phyloP scores from a whole-genome alignment of 2,113 vertebrate genomes.

The Mobula hypostoma region DNA sequence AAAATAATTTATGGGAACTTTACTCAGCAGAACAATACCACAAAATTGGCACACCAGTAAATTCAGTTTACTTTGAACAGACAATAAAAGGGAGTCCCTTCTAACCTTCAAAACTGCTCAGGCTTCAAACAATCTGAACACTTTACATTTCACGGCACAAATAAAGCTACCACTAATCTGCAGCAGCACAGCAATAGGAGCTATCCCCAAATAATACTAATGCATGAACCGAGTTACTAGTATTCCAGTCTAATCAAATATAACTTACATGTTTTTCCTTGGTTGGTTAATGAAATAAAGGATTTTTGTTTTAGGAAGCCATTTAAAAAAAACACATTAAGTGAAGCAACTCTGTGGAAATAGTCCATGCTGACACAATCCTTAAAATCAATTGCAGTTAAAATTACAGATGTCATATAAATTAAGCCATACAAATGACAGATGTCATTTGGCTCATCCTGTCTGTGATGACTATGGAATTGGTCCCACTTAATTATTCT shows the following conservation, averaged over 20 bases:
- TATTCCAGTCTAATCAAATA: background rate
- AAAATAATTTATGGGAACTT: background rate
- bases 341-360: background rate
- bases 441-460: background rate
- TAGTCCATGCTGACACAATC: background rate
- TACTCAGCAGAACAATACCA: background rate
- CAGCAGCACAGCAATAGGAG: background rate
- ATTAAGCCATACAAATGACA: background rate
- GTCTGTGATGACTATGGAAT: background rate
- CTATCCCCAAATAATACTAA: background rate
- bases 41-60: background rate
- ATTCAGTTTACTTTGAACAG: background rate
- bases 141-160: background rate
- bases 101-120: background rate
- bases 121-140: background rate
- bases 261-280: background rate
- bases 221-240: background rate
- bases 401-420: background rate
- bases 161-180: background rate
- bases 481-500: background rate
- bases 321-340: background rate
- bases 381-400: background rate
- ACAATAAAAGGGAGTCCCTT: background rate
- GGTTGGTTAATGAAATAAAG: background rate
- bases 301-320: background rate